Conservation (phyloP, 2,888 invertebrate species). For the Noctua janthe region DNA sequence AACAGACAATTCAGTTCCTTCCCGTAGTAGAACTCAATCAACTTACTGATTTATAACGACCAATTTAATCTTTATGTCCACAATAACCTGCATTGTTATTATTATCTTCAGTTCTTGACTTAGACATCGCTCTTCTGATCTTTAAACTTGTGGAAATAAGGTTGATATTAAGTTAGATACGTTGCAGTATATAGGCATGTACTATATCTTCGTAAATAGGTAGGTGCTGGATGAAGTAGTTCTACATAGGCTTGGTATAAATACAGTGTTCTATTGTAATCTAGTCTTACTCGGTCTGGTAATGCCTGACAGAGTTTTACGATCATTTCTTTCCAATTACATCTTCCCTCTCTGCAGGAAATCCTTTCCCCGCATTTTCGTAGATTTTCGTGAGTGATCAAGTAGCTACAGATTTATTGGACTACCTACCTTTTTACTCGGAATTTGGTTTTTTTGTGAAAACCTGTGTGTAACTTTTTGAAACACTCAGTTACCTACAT, state of each 20-base stretch:
- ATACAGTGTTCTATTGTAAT: slow-evolving; percentile 37
- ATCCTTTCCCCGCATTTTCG: background rate
- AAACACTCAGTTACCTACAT: background rate
- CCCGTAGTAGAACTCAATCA: slow-evolving; percentile 3
- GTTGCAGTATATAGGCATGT: background rate
- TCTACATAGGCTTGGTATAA: slow-evolving; percentile 44
- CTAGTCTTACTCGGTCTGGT: slow-evolving; percentile 32
- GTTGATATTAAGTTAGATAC: background rate
- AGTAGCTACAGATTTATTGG: background rate
- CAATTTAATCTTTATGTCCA: slow-evolving; percentile 52
- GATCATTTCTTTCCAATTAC: background rate
- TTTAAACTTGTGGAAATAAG: background rate
- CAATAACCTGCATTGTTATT: slow-evolving; percentile 50
- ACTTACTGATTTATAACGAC: slow-evolving; percentile 13
- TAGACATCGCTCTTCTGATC: slow-evolving; percentile 9
- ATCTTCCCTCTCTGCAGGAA: background rate
- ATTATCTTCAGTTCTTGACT: slow-evolving; percentile 41
- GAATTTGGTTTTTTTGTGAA: background rate
- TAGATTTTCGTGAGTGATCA: slow-evolving; percentile 12
- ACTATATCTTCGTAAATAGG: slow-evolving; percentile 23
- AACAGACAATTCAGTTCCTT: background rate
- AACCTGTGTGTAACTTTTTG: background rate
- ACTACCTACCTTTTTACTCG: too few species aligned
- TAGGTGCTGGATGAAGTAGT: slow-evolving; percentile 34
- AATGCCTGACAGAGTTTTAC: background rate